Conservation (phyloP, 1,140 invertebrate genomes). For the Wiebesia pumilae region DNA sequence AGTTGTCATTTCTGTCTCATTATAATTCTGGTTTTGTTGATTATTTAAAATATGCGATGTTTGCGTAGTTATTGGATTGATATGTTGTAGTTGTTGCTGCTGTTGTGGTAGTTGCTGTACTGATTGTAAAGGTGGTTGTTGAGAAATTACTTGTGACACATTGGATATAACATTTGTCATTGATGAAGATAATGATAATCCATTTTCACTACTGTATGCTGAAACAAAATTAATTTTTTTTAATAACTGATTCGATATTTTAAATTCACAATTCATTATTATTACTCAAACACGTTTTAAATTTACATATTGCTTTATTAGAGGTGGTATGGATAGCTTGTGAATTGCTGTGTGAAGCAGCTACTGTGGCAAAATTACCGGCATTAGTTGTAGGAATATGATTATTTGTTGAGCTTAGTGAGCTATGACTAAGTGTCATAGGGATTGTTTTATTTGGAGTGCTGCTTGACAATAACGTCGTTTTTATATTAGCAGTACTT, state of each 20-base stretch:
- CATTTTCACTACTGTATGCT: slow-evolving; percentile 76
- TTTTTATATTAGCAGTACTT: slow-evolving; percentile 74
- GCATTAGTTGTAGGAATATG: slow-evolving; percentile 74
- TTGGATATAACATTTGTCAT: slow-evolving; percentile 66
- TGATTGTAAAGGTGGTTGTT: slow-evolving; percentile 53
- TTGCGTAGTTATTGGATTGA: slow-evolving; percentile 62
- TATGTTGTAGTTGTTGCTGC: slow-evolving; percentile 60
- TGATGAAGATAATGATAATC: slow-evolving; percentile 67
- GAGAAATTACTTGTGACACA: slow-evolving; percentile 67
- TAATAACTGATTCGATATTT: background rate
- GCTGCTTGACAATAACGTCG: slow-evolving; percentile 74
- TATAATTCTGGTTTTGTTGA: slow-evolving; percentile 70
- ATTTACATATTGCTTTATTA: slow-evolving; percentile 72
- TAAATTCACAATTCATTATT: slow-evolving; percentile 19
- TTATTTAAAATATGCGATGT: slow-evolving; percentile 67
- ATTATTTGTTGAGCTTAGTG: slow-evolving; percentile 77
- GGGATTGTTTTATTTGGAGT: slow-evolving; percentile 77
- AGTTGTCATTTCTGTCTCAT: slow-evolving; percentile 68
- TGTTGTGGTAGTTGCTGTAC: slow-evolving; percentile 59
- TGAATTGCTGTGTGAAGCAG: slow-evolving; percentile 76
- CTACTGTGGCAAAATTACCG: slow-evolving; percentile 80
- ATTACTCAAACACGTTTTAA: background rate
- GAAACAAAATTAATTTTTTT: slow-evolving; percentile 1
- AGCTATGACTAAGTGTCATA: slow-evolving; percentile 78
- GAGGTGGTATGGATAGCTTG: slow-evolving; percentile 74